Percentiles rank a stretch among this genome's conserved stretches.
These are phyloP conservation scores for Troides helena DNA, from an alignment of 2,888 invertebrate species.

Conservation along the genomic window DNA sequence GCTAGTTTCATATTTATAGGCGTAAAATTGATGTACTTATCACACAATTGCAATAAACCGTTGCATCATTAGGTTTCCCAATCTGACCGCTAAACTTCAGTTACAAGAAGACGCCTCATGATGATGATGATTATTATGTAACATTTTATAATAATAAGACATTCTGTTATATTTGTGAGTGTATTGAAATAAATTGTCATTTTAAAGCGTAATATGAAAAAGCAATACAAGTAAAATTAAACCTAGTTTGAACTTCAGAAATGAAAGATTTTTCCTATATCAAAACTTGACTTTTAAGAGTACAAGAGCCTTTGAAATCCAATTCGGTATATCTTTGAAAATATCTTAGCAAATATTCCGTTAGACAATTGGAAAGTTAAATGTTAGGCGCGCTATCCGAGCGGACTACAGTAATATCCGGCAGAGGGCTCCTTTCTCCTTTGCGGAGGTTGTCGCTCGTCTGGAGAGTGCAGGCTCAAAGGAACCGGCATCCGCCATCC, in stretches of 20 bases:
- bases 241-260: no score
- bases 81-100: no score
- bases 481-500: constrained; percentile 76
- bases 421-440: constrained; percentile 64
- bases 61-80: background rate
- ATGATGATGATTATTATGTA: no score
- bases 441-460: constrained; percentile 67
- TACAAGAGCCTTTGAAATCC: no score
- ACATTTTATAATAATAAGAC: no score
- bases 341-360: constrained; percentile 8
- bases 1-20: constrained; percentile 27
- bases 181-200: no score
- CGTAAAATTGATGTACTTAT: constrained; percentile 35
- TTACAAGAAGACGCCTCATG: no score
- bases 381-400: constrained; percentile 37
- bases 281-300: no score
- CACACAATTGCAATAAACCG: constrained; percentile 15
- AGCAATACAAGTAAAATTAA: no score
- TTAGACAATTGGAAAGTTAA: constrained; percentile 33
- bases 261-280: no score
- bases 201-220: no score
- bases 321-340: background rate
- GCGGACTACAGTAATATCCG: constrained; percentile 52
- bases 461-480: constrained; percentile 70
- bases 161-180: no score